Conservation (phyloP, 2,113 vertebrate genomes). For the Agapornis roseicollis region DNA sequence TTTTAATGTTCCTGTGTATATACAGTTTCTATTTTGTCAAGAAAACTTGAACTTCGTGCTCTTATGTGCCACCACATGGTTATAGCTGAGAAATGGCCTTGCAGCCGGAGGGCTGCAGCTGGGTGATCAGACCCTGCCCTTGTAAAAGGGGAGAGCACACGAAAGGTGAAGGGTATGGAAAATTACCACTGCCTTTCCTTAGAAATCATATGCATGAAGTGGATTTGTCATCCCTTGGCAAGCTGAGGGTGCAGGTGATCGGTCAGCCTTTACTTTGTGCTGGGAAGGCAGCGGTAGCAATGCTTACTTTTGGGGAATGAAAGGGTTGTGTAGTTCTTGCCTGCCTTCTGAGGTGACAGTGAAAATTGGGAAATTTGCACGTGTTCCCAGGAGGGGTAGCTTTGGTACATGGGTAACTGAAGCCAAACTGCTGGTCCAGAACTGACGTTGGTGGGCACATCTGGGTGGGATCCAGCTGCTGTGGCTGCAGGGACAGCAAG, state of each 20-base stretch:
- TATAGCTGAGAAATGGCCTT: rapidly evolving
- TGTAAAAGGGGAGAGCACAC: rapidly evolving
- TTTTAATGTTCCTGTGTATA: neutral
- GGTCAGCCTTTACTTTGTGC: neutral
- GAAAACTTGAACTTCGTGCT: neutral
- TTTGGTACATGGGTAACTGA: neutral
- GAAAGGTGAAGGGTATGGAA: rapidly evolving
- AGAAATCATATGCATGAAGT: rapidly evolving
- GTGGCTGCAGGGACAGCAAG: neutral
- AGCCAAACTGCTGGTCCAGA: neutral
- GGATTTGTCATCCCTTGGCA: neutral
- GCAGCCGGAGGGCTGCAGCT: neutral
- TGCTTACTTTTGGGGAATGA: neutral
- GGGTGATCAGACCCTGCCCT: rapidly evolving
- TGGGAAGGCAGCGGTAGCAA: neutral
- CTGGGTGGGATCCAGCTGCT: rapidly evolving
- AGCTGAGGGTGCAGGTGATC: too few relatives aligned
- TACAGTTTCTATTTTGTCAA: rapidly evolving
- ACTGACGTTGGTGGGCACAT: neutral
- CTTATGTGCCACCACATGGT: rapidly evolving
- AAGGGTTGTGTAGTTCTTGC: neutral
- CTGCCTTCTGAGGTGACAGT: neutral
- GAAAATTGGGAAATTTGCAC: rapidly evolving
- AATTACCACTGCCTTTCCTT: too few relatives aligned
- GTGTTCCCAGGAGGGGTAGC: neutral